Percentiles rank a stretch among this genome's conserved stretches.
phyloP scores from a whole-genome alignment of 2,113 vertebrate species.

The Phalacrocorax brasilianus region DNA sequence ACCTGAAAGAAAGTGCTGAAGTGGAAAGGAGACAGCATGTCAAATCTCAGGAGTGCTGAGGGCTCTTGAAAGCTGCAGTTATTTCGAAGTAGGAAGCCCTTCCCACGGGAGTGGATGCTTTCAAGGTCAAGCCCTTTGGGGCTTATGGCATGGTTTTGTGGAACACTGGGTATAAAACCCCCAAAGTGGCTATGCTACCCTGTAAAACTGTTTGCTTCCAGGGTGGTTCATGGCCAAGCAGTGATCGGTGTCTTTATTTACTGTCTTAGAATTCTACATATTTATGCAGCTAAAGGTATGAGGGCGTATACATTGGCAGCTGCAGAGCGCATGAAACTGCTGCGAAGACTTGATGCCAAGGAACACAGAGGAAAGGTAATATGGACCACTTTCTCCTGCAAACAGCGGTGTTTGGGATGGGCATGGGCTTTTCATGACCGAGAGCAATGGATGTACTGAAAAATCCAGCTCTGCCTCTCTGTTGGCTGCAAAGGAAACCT shows the following conservation, averaged over 20 bases:
- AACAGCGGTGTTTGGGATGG: background rate
- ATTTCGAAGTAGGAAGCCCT: background rate
- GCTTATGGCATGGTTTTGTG: background rate
- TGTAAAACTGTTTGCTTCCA: background rate
- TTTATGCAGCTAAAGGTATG: conserved; percentile 69
- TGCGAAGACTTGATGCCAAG: conserved; percentile 53
- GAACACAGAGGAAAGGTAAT: conserved; percentile 69
- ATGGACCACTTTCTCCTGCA: background rate
- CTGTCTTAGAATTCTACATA: conserved; percentile 68
- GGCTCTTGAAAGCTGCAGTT: background rate
- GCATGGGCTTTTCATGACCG: background rate
- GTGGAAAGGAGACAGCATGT: background rate
- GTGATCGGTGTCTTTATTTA: conserved; percentile 31
- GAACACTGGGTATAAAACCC: background rate
- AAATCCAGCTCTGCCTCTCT: background rate
- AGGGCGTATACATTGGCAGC: conserved; percentile 29
- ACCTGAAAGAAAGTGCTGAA: background rate
- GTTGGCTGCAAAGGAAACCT: background rate
- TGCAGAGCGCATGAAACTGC: conserved; percentile 42
- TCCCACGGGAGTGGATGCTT: background rate
- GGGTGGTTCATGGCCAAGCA: background rate
- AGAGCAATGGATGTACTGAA: background rate
- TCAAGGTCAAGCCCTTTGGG: background rate
- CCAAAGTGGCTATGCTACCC: background rate
- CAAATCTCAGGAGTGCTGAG: background rate